phyloP scores from a whole-genome alignment of 1,140 invertebrate species.

The Trichomalopsis sarcophagae region DNA sequence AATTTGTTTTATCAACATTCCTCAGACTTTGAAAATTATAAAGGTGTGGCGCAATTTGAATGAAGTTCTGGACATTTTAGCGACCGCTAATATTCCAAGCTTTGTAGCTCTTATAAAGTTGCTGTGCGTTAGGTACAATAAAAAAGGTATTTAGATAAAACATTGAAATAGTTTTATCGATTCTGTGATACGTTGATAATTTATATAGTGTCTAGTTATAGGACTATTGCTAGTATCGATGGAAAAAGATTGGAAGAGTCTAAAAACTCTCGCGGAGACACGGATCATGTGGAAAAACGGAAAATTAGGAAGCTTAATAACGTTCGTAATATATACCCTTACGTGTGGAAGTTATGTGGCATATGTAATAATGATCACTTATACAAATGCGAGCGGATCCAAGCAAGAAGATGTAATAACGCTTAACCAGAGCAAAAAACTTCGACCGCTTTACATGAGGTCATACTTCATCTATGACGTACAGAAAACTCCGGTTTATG shows the following conservation, averaged over 20 bases:
- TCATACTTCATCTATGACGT: slow-evolving; percentile 68
- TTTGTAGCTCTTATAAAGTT: slow-evolving; percentile 40
- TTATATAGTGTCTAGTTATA: slow-evolving; percentile 45
- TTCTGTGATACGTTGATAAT: neutral
- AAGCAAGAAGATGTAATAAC: neutral
- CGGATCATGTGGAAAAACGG: slow-evolving; percentile 48
- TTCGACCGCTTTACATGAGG: slow-evolving; percentile 23
- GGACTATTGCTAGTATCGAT: slow-evolving; percentile 49
- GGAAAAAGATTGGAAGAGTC: slow-evolving; percentile 49
- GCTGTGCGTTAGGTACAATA: slow-evolving; percentile 36
- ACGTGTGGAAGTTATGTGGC: neutral
- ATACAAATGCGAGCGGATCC: neutral
- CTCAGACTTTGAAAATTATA: slow-evolving; percentile 46
- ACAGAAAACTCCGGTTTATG: slow-evolving; percentile 68
- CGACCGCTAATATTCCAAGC: slow-evolving; percentile 37
- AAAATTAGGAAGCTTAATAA: slow-evolving; percentile 29
- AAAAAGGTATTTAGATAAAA: slow-evolving; percentile 35
- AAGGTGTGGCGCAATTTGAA: slow-evolving; percentile 53
- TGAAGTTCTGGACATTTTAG: slow-evolving; percentile 49
- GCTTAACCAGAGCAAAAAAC: neutral
- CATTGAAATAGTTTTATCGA: neutral
- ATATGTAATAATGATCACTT: neutral
- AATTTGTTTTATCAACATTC: slow-evolving; percentile 43
- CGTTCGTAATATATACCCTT: slow-evolving; percentile 34
- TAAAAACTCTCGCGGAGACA: neutral